Evolutionary conservation across 1,140 invertebrate genomes (phyloP).

Genomic region (Eufriesea mexicana): DNA sequence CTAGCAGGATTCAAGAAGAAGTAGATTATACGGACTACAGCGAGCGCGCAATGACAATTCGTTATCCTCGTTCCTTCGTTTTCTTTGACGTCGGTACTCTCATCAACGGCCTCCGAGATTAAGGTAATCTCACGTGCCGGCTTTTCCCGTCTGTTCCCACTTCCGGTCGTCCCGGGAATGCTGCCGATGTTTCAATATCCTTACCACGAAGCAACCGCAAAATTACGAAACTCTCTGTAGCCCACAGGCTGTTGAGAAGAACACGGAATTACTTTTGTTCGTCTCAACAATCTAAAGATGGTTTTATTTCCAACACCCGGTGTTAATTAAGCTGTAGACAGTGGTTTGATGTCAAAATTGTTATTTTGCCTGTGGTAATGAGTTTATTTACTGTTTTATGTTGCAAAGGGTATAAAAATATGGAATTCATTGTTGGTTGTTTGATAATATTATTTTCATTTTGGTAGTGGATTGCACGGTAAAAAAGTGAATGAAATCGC

Average conservation of each 20-base stretch:
- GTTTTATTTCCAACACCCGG: too few relatives aligned
- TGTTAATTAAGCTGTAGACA: too few relatives aligned
- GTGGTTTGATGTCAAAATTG: too few relatives aligned
- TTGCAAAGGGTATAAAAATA: too few relatives aligned
- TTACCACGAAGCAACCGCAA: not conserved
- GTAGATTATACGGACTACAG: not conserved
- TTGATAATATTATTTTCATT: too few relatives aligned
- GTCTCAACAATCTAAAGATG: too few relatives aligned
- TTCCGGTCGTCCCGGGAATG: not conserved
- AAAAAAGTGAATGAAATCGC: too few relatives aligned
- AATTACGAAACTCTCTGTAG: conserved; percentile 12
- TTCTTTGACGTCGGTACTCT: conserved; percentile 21
- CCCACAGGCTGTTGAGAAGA: too few relatives aligned
- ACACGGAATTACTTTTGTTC: not conserved
- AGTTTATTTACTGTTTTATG: too few relatives aligned
- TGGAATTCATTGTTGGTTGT: too few relatives aligned
- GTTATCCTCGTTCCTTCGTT: conserved; percentile 26
- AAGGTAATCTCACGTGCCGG: conserved; percentile 40
- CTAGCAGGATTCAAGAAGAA: not conserved
- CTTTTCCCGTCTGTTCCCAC: not conserved
- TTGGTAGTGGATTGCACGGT: too few relatives aligned
- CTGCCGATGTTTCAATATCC: conserved; percentile 34
- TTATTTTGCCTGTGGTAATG: too few relatives aligned
- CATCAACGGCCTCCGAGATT: not conserved
- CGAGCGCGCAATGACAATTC: conserved; percentile 13